Percentiles rank a stretch among this genome's conserved stretches.
phyloP scores from a whole-genome alignment of 1,140 invertebrate genomes.

The Caerostris darwini region DNA sequence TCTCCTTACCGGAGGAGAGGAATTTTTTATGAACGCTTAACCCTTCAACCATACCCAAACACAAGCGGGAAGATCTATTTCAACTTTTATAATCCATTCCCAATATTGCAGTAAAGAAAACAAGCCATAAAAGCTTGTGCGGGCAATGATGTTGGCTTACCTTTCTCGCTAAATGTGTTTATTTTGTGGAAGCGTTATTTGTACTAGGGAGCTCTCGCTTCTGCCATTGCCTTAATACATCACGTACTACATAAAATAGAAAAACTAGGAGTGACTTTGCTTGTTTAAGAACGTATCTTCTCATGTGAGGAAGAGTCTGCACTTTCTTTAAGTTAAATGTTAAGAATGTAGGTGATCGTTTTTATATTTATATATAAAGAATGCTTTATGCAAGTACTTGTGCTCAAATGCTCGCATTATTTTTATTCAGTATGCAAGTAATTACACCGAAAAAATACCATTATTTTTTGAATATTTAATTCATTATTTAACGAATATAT shows the following conservation, averaged over 20 bases:
- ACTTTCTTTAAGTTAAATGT: not conserved
- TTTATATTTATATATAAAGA: not conserved
- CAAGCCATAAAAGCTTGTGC: constrained; percentile 23
- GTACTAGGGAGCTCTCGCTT: not conserved
- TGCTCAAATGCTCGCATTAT: too few species aligned
- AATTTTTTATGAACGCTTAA: constrained; percentile 42
- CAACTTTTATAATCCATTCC: constrained; percentile 46
- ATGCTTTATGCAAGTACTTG: too few species aligned
- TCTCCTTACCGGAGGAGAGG: not conserved
- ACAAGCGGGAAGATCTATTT: not conserved
- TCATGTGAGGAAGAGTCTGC: not conserved
- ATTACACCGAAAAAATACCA: too few species aligned
- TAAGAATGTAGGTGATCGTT: not conserved
- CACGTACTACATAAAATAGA: not conserved
- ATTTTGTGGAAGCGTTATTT: constrained; percentile 47
- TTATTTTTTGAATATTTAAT: too few species aligned
- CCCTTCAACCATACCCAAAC: not conserved
- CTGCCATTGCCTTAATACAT: not conserved
- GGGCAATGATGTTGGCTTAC: not conserved
- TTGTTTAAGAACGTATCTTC: not conserved
- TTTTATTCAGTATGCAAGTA: too few species aligned
- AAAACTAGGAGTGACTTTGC: not conserved
- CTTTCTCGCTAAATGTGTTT: constrained; percentile 55
- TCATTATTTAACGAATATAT: too few species aligned
- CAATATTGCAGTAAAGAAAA: constrained; percentile 8